phyloP scores from a whole-genome alignment of 1,140 invertebrate genomes.

The Sycophila sp. region DNA sequence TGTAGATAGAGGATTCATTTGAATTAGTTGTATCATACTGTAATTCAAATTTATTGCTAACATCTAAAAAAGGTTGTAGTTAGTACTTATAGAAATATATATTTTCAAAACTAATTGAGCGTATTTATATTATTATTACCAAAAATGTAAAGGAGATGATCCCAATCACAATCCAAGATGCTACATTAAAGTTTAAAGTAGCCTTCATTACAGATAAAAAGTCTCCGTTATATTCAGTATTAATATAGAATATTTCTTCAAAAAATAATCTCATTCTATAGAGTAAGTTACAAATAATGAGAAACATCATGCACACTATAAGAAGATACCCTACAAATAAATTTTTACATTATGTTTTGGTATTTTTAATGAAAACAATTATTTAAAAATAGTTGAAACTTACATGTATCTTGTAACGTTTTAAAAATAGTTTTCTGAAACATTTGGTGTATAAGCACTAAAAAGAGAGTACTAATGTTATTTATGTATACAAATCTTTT shows the following conservation, averaged over 20 bases:
- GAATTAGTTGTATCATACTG: background rate
- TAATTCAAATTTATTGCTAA: background rate
- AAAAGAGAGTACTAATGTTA: background rate
- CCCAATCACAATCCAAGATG: background rate
- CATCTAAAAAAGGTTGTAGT: background rate
- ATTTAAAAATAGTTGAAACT: background rate
- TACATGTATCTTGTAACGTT: background rate
- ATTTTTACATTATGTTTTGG: background rate
- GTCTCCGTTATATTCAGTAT: background rate
- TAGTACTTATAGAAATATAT: background rate
- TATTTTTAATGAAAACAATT: background rate
- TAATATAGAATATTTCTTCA: constrained; percentile 7
- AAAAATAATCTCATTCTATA: constrained; percentile 16
- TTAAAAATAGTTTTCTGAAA: background rate
- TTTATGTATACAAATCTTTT: too few species aligned
- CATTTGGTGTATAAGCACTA: background rate
- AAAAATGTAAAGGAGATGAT: background rate
- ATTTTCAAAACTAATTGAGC: background rate
- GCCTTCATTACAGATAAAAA: background rate
- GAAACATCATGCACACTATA: background rate
- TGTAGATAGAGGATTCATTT: background rate
- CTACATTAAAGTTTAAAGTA: constrained; percentile 29
- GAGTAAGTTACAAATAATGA: background rate
- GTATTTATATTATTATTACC: constrained; percentile 1
- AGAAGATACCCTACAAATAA: background rate